Base-by-base conservation (phyloP, 2,113 vertebrate species). In the Indicator indicator region DNA sequence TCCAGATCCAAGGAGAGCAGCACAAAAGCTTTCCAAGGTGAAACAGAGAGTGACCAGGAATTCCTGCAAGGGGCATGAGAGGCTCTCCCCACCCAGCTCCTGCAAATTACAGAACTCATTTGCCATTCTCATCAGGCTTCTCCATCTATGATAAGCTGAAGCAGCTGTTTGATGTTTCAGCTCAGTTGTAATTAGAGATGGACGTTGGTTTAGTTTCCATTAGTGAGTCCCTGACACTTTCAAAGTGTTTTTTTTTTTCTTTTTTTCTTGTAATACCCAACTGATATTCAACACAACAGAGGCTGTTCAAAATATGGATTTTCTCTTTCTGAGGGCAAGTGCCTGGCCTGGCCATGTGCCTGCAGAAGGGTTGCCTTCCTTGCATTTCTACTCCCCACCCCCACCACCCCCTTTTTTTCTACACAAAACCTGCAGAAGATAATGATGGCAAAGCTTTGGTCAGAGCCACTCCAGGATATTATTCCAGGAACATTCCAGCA, bases 121-220 rank as follows among this genome's bases (percentile, higher is more conserved):
- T 93, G 23, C 79, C 62, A 38, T 93, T 83, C 48, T 90, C 60
- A 52, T 93, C 80, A 91, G 86, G 60, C 80, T 88, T 88, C 56
- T 33, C 9, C 13, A 27, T 86, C 42, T 67, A 16, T 56, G 91
- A 77, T 8, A 88, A 78, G 56, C 52, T 90, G 28, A 62, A 96
- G 68, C 90, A 93, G 92, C 88, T 93, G 60, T 88, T 78, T 86
- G 70, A 77, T 77, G 60, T 74, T 80, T 86, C 82, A 56, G 46
- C 42, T 80, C 48, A 33, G 28, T 60, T 33, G 69, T 91, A 75
- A 90, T 62, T 73, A 74, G 72, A 94, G 28, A 60, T 73, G 28
- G 36, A 71, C 88, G 46, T 77, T 87, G 42, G 32, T 88, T 88
- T 71, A 74, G 83, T 78, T 88, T 88, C 60, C 60, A 30, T 71